Evolutionary conservation across 2,797 vertebrate genomes (phyloP).

Genomic region (Cichlasoma orientale): DNA sequence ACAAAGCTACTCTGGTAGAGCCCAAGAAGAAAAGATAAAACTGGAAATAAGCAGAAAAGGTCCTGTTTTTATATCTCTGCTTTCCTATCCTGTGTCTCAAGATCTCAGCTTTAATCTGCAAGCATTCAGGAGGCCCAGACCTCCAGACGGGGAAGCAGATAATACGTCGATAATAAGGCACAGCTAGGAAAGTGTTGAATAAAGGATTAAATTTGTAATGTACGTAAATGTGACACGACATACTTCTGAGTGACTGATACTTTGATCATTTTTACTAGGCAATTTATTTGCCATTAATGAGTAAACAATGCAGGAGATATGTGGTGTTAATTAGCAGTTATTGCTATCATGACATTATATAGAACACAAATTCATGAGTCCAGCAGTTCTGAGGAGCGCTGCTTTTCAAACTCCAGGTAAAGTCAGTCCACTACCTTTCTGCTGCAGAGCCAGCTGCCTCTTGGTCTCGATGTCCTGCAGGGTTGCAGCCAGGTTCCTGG

Average conservation of each 20-base stretch:
- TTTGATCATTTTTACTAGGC: too few relatives aligned
- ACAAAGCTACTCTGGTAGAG: too few relatives aligned
- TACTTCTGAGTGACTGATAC: not conserved
- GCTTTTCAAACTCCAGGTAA: too few relatives aligned
- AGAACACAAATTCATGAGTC: not conserved
- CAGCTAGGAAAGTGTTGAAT: not conserved
- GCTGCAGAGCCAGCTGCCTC: constrained; percentile 92
- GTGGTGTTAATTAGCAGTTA: not conserved
- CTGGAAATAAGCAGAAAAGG: too few relatives aligned
- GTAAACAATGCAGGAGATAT: not conserved
- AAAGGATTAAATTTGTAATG: not conserved
- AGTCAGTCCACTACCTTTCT: constrained; percentile 86
- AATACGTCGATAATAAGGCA: not conserved
- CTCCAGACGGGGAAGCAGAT: not conserved
- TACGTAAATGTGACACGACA: not conserved
- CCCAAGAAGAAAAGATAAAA: too few relatives aligned
- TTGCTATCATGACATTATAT: not conserved
- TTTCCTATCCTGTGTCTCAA: not conserved
- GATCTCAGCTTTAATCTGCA: not conserved
- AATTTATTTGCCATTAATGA: not conserved
- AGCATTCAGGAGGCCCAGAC: not conserved
- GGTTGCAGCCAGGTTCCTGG: constrained; percentile 89
- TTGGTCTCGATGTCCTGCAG: constrained; percentile 96
- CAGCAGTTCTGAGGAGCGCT: too few relatives aligned
- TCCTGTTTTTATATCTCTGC: not conserved